Base-by-base conservation (phyloP, 2,797 vertebrate genomes). In the Crenuchus spilurus region DNA sequence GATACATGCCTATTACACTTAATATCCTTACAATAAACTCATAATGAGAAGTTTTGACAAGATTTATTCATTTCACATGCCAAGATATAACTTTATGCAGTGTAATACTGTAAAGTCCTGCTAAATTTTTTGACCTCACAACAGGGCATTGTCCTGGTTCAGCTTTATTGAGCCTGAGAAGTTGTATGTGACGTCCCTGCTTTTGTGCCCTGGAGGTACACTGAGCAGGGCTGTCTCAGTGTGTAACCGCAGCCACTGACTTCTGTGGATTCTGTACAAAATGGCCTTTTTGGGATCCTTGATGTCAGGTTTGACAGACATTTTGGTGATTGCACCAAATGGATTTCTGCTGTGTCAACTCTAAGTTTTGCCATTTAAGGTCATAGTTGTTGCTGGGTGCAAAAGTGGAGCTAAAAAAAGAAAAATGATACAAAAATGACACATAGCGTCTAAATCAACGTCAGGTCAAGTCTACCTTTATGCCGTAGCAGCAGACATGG, bases 131-230 rank as follows among this genome's bases (percentile, higher is more conserved):
- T 61, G 73, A 74, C 74, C 74, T 67, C 41, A 31, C 39, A 63
- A 37, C 58, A 65, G 33, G 54, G 39, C 39, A 41, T 77, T 77
- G 69, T 48, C 30, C 11, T 7, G 18, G 67, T 73, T 61, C 54
- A 66, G 64, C 55, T 76, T 46, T 24, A 30, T 11, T 18, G 44
- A 52, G 39, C 41, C 22, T 37, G 2, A 26, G 44, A 52, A 81
- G 44, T 52, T 72, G 18, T 75, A 42, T 70, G 35, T 75, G 76
- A 65, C 76, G 69, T 75, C 44, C 65, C 4, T 51, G 66, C 72
- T 71, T 67, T 63, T 69, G 62, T 41, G 35, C 60, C 67, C 61
- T 22, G 61, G 49, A 51, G 51, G 57, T 24, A 69, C 61, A 51
- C 72, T 42, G 31, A 57, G 71, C 48, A 24, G 66, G 49, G 55